A percentile compares a stretch with the other conserved stretches of the same genome.
Conservation (phyloP, 2,888 invertebrate species). For the Scaeva pyrastri region DNA sequence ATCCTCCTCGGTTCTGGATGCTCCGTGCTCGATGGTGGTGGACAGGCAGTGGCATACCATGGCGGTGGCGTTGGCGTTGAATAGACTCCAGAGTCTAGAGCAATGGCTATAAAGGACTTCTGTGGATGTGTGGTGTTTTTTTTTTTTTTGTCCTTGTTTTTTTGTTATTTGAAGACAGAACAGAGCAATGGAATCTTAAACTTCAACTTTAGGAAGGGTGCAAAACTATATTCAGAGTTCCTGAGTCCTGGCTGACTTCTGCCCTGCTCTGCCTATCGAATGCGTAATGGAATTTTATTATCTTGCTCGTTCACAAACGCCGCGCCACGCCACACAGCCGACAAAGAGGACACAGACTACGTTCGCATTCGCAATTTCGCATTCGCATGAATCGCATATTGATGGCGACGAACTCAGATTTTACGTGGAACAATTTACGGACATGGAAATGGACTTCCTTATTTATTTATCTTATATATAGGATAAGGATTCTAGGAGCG, state of each 20-base stretch:
- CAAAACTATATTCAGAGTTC: constrained; percentile 48
- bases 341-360: too few relatives aligned
- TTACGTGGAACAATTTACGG: constrained; percentile 66
- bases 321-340: too few relatives aligned
- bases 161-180: constrained; percentile 7
- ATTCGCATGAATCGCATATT: constrained; percentile 7
- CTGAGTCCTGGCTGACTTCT: background rate
- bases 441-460: constrained; percentile 66
- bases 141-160: background rate
- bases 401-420: constrained; percentile 28
- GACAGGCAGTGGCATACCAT: too few relatives aligned
- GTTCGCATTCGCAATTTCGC: background rate
- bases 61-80: background rate
- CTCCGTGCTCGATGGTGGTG: background rate
- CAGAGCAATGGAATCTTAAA: constrained; percentile 20
- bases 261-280: constrained; percentile 16
- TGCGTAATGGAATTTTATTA: constrained; percentile 73
- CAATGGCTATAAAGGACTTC: constrained; percentile 7
- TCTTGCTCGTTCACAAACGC: constrained; percentile 43
- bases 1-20: too few relatives aligned
- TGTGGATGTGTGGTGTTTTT: too few relatives aligned
- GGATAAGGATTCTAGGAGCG: background rate
- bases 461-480: constrained; percentile 15
- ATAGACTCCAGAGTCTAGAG: background rate
- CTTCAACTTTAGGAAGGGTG: constrained; percentile 26